A percentile compares a stretch with the other conserved stretches of the same genome.
phyloP scores from a whole-genome alignment of 35 echinoderm and acorn worm genomes.

The Diadema setosum region DNA sequence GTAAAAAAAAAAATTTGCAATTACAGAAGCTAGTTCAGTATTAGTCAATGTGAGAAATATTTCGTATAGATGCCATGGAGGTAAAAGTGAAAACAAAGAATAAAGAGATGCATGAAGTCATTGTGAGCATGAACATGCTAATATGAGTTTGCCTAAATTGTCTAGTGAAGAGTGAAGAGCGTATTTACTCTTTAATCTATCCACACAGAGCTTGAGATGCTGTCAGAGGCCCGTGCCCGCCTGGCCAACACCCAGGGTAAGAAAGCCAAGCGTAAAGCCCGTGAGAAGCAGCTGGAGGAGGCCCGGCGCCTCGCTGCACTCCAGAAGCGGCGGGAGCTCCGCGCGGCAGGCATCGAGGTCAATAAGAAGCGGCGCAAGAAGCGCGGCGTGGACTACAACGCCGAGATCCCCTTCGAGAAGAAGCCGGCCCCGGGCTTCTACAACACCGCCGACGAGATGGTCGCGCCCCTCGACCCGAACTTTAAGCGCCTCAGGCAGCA shows the following conservation, averaged over 20 bases:
- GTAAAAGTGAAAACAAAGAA: too few relatives aligned
- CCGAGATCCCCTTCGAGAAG: conserved; percentile 99
- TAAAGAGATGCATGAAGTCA: too few relatives aligned
- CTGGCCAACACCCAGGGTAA: conserved; percentile 98
- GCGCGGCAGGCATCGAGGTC: conserved; percentile 82
- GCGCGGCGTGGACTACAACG: conserved; percentile 94
- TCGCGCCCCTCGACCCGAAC: conserved; percentile 66
- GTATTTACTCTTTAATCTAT: too few relatives aligned
- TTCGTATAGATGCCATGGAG: too few relatives aligned
- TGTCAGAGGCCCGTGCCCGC: conserved; percentile 97
- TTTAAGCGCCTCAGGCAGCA: conserved; percentile 88
- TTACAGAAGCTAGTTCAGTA: too few relatives aligned
- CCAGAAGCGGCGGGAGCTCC: conserved; percentile 86
- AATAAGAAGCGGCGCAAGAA: conserved; percentile 81
- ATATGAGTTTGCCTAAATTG: too few relatives aligned
- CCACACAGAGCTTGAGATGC: conserved; percentile 88
- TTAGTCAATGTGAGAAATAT: too few relatives aligned
- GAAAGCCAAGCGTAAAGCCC: conserved; percentile 94
- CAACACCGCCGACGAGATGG: conserved; percentile 58
- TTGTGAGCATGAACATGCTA: too few relatives aligned
- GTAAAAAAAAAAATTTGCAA: too few relatives aligned
- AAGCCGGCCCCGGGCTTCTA: conserved; percentile 95
- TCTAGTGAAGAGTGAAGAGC: too few relatives aligned
- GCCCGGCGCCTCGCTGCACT: conserved; percentile 82
- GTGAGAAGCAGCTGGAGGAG: conserved; percentile 94